Evolutionary conservation across 2,113 vertebrate species (phyloP).

Genomic region (Heterotis niloticus): DNA sequence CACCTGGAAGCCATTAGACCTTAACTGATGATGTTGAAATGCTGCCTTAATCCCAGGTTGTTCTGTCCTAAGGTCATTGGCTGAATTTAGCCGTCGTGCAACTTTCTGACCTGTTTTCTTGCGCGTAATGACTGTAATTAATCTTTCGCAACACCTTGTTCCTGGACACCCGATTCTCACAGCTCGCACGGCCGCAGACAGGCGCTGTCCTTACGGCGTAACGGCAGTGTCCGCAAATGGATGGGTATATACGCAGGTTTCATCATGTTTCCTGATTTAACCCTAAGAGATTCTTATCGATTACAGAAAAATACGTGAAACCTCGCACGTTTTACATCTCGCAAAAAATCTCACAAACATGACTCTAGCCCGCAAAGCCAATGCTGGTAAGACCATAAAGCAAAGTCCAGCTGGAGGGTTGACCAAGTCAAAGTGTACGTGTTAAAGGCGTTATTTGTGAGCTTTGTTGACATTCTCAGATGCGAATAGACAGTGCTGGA

Average conservation of each 20-base stretch:
- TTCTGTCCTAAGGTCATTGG: background rate
- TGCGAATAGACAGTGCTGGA: background rate
- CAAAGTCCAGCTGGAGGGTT: slow-evolving; percentile 62
- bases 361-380: slow-evolving; percentile 66
- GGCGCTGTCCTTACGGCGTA: background rate
- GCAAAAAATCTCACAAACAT: slow-evolving; percentile 40
- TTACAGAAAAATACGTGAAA: slow-evolving; percentile 13
- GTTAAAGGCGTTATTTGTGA: slow-evolving; percentile 32
- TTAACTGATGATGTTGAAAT: background rate
- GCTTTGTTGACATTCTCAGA: background rate
- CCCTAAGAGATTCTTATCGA: slow-evolving; percentile 24
- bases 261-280: slow-evolving; percentile 7
- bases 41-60: background rate
- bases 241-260: background rate
- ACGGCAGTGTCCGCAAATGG: background rate
- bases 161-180: too few relatives aligned
- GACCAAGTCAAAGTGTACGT: slow-evolving; percentile 46
- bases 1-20: background rate
- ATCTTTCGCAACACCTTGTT: background rate
- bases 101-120: background rate
- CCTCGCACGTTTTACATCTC: slow-evolving; percentile 9
- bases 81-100: background rate
- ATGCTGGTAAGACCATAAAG: slow-evolving; percentile 55
- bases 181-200: too few relatives aligned
- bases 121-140: background rate